These are phyloP conservation scores for Chelon auratus DNA, from an alignment of 2,797 vertebrate species.

Conservation along the genomic window DNA sequence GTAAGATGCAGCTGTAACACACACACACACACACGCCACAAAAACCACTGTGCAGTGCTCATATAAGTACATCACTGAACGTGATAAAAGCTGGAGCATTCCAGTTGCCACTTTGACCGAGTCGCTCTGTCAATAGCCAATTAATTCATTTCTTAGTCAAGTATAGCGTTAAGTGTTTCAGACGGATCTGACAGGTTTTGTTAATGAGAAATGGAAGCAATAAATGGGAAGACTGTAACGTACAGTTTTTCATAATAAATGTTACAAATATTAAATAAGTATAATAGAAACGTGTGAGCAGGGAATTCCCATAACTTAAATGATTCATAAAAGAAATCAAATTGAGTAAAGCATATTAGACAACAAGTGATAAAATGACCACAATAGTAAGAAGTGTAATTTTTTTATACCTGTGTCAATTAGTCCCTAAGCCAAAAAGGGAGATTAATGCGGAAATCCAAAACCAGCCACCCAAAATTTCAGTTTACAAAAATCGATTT, in stretches of 20 bases:
- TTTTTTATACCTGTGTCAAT: background rate
- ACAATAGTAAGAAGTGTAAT: too few relatives aligned
- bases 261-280: background rate
- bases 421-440: background rate
- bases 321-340: background rate
- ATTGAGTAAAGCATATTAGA: background rate
- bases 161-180: background rate
- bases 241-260: background rate
- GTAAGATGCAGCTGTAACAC: slow-evolving; percentile 26
- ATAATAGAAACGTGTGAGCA: background rate
- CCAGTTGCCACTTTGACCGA: slow-evolving; percentile 11
- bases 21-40: slow-evolving; percentile 35
- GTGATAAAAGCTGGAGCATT: slow-evolving; percentile 25
- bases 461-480: background rate
- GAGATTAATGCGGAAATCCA: background rate
- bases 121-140: background rate
- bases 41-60: slow-evolving; percentile 30
- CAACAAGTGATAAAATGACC: background rate
- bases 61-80: slow-evolving; percentile 5
- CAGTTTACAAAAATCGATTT: background rate
- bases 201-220: background rate
- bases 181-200: background rate
- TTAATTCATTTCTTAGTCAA: slow-evolving; percentile 17
- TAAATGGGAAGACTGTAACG: background rate
- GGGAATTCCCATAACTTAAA: background rate